Conservation (phyloP, 1,140 invertebrate genomes). For the Caenorhabditis briggsae region DNA sequence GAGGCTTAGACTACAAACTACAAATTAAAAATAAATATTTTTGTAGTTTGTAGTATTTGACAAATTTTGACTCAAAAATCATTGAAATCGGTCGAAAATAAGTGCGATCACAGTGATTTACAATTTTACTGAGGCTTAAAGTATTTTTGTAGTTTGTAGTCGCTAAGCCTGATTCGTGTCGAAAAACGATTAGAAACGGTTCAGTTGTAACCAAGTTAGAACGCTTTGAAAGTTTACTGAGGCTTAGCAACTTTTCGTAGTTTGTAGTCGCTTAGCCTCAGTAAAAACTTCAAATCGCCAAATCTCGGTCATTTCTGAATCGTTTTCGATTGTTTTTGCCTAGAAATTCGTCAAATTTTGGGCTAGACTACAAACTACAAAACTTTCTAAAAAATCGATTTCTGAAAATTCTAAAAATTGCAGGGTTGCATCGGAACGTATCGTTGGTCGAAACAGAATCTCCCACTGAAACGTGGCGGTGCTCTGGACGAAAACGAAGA, state of each 20-base stretch:
- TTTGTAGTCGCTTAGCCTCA: not conserved
- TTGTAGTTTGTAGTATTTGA: no score
- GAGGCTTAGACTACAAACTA: no score
- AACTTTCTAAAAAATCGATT: not conserved
- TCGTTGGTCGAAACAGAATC: constrained; percentile 66
- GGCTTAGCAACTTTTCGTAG: not conserved
- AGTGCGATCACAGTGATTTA: no score
- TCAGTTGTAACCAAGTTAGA: no score
- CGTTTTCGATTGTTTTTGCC: no score
- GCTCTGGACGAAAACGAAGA: constrained; percentile 63
- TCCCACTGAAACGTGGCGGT: constrained; percentile 53
- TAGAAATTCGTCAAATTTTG: not conserved
- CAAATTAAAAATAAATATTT: no score
- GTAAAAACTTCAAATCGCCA: not conserved
- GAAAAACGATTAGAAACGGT: no score
- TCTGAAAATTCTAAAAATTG: constrained; percentile 32
- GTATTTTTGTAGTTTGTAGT: not conserved
- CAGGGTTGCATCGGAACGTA: constrained; percentile 68
- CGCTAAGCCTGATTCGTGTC: no score
- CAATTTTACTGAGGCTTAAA: not conserved
- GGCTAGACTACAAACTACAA: not conserved
- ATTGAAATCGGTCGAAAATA: no score
- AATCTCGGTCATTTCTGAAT: no score
- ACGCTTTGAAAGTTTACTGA: not conserved
- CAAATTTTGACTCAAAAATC: no score